Conservation (phyloP, 2,888 invertebrate species). For the Drymonia ruficornis region DNA sequence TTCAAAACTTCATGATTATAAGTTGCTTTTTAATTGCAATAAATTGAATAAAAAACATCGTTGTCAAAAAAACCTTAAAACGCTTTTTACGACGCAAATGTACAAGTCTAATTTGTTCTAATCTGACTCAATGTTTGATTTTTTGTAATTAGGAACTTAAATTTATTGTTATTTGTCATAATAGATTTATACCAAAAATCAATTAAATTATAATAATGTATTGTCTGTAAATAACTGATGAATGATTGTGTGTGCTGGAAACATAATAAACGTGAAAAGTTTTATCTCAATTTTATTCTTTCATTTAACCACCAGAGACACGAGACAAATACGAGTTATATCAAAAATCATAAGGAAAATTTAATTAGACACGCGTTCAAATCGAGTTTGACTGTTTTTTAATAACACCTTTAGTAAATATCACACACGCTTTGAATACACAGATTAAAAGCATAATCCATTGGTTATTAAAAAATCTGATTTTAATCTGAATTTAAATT, state of each 20-base stretch:
- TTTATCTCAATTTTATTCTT: slow-evolving; percentile 26
- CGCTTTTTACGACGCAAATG: no score
- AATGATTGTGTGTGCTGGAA: slow-evolving; percentile 51
- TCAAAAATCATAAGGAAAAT: no score
- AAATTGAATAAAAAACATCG: neutral
- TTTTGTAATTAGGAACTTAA: neutral
- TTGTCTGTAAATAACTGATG: slow-evolving; percentile 28
- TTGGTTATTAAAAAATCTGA: no score
- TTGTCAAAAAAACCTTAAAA: no score
- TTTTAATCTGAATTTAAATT: no score
- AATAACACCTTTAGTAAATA: no score
- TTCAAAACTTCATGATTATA: neutral
- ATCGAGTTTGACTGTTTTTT: no score
- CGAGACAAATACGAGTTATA: no score
- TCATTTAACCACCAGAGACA: slow-evolving; percentile 3
- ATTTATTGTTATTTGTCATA: slow-evolving; percentile 3
- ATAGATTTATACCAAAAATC: slow-evolving; percentile 6
- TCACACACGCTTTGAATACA: no score
- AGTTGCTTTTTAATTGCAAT: neutral
- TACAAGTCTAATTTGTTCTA: neutral
- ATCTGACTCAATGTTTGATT: neutral
- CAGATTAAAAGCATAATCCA: no score
- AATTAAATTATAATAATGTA: neutral
- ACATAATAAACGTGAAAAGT: slow-evolving; percentile 40
- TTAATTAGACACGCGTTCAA: no score